Conservation (phyloP, 2,113 vertebrate species). For the Gulo gulo region DNA sequence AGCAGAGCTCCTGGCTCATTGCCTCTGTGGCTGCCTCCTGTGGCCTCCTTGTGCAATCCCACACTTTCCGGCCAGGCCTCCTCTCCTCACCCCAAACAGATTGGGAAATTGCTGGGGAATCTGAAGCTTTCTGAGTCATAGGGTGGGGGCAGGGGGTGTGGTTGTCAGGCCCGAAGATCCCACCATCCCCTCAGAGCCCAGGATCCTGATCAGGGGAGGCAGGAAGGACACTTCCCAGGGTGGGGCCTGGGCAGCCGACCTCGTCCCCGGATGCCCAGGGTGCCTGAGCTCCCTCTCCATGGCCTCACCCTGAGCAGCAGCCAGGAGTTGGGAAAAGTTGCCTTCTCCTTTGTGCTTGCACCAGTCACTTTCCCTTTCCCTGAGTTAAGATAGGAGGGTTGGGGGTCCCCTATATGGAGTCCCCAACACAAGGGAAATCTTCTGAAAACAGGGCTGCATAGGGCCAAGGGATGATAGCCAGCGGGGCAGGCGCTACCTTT, state of each 20-base stretch:
- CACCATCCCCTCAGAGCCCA: background rate
- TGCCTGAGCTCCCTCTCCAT: background rate
- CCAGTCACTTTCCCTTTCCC: background rate
- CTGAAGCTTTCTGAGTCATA: background rate
- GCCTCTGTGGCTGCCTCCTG: background rate
- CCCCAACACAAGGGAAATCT: background rate
- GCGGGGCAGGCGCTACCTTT: background rate
- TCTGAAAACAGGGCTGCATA: background rate
- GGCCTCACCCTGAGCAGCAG: background rate
- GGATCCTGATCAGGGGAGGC: background rate
- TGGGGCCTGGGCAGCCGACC: background rate
- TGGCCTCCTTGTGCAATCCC: background rate
- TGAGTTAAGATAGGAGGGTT: background rate
- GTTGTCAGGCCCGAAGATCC: background rate
- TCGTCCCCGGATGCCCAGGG: background rate
- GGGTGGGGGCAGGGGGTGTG: background rate
- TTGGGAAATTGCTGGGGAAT: background rate
- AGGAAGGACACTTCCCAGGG: background rate
- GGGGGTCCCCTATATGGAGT: background rate
- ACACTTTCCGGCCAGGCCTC: background rate
- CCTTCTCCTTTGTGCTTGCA: background rate
- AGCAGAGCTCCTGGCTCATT: background rate
- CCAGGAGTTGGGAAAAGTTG: background rate
- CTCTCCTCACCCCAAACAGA: background rate
- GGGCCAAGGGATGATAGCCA: too few relatives aligned